Evolutionary conservation across 1,140 invertebrate genomes (phyloP).

Genomic region (Musca domestica): DNA sequence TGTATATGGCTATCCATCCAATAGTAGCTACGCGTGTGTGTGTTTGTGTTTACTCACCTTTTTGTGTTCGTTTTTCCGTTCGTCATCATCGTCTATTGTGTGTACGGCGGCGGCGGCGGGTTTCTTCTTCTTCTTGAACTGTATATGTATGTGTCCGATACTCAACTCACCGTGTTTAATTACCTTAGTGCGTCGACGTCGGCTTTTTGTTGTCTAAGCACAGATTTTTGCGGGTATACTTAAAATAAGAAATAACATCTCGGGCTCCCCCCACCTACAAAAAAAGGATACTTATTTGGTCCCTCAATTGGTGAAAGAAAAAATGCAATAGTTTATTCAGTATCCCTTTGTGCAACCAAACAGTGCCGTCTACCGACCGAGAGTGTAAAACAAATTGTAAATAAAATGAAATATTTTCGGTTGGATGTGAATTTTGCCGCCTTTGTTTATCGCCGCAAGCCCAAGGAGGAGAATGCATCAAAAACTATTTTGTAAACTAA

Average conservation of each 20-base stretch:
- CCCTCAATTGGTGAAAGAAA: too few species aligned
- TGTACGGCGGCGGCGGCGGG: not conserved
- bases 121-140: too few species aligned
- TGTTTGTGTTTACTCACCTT: slow-evolving; percentile 6
- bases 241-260: not conserved
- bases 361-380: too few species aligned
- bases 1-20: not conserved
- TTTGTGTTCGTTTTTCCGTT: too few species aligned
- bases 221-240: not conserved
- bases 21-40: not conserved
- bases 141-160: not conserved
- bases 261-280: too few species aligned
- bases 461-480: too few species aligned
- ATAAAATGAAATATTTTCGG: slow-evolving; percentile 10
- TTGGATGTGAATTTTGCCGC: not conserved
- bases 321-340: too few species aligned
- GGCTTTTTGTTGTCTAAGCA: not conserved
- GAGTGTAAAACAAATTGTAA: too few species aligned
- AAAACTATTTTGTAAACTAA: too few species aligned
- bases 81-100: not conserved
- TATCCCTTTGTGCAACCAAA: too few species aligned
- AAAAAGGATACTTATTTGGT: too few species aligned
- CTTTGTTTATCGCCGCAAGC: not conserved
- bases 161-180: slow-evolving; percentile 17
- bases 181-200: slow-evolving; percentile 19